Evolutionary conservation across 2,797 vertebrate species (phyloP).

Genomic region (Chelon auratus): DNA sequence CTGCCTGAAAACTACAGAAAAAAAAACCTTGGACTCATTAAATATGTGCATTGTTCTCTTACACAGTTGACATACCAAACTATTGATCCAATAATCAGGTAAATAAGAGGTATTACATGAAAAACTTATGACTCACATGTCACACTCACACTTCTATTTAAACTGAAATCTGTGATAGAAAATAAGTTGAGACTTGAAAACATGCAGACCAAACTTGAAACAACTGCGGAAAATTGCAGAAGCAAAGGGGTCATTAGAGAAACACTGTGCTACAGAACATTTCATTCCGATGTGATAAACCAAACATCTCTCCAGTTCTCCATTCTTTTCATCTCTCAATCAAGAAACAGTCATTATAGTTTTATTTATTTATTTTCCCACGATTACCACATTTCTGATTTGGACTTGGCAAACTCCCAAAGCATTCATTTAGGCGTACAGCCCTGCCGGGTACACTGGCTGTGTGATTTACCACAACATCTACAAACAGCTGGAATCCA

Average conservation of each 20-base stretch:
- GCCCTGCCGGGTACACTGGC: slow-evolving; percentile 20
- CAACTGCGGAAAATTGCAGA: neutral
- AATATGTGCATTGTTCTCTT: too few species aligned
- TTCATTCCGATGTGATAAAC: slow-evolving; percentile 12
- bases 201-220: too few species aligned
- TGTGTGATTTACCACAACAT: slow-evolving; percentile 33
- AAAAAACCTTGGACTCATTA: neutral
- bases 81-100: neutral
- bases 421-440: slow-evolving; percentile 49
- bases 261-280: neutral
- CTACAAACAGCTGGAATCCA: slow-evolving; percentile 56
- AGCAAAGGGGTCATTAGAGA: neutral
- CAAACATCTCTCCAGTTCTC: slow-evolving; percentile 8
- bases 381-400: slow-evolving; percentile 58
- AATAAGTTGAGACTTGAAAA: neutral
- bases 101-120: neutral
- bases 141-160: neutral
- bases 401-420: slow-evolving; percentile 40
- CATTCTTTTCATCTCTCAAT: slow-evolving; percentile 19
- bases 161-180: neutral
- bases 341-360: slow-evolving; percentile 13
- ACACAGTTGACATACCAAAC: neutral
- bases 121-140: neutral
- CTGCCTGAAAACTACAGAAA: neutral
- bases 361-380: slow-evolving; percentile 54